Percentiles rank a stretch among this genome's conserved stretches.
These are phyloP conservation scores for Myotis davidii DNA, from an alignment of 2,113 vertebrate genomes.

Conservation along the genomic window DNA sequence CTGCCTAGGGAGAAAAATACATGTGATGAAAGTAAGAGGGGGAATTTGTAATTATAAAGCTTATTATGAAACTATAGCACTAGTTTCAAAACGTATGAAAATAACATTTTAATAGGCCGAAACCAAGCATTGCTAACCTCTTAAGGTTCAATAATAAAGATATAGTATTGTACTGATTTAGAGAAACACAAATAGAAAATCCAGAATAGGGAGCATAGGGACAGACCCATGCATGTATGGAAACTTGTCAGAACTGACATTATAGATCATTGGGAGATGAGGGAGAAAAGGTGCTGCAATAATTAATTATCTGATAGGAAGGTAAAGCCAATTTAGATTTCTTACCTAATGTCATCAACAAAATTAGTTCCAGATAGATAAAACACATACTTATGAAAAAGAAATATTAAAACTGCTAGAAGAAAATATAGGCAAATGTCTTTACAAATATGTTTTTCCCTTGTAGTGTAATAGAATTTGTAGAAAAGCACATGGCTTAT, in stretches of 20 bases:
- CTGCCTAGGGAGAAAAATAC: background rate
- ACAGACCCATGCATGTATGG: background rate
- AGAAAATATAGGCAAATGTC: constrained; percentile 11
- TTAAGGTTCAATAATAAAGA: background rate
- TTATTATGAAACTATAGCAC: background rate
- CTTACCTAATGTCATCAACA: background rate
- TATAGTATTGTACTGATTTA: background rate
- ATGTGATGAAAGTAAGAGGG: background rate
- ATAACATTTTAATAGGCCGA: background rate
- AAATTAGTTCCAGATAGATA: background rate
- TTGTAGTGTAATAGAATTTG: background rate
- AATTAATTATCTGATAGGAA: background rate
- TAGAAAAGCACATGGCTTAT: background rate
- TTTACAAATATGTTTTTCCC: background rate
- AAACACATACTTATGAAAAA: constrained; percentile 9
- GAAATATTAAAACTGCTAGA: constrained; percentile 29
- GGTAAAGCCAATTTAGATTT: background rate
- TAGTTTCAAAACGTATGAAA: background rate
- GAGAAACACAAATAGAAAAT: background rate
- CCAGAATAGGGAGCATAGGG: background rate
- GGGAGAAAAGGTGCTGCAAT: background rate
- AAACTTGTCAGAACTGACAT: constrained; percentile 12
- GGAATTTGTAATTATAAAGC: background rate
- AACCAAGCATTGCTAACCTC: background rate
- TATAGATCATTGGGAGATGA: background rate